These are phyloP conservation scores for Mizuhopecten yessoensis DNA, from an alignment of 1,140 invertebrate genomes.

Conservation along the genomic window DNA sequence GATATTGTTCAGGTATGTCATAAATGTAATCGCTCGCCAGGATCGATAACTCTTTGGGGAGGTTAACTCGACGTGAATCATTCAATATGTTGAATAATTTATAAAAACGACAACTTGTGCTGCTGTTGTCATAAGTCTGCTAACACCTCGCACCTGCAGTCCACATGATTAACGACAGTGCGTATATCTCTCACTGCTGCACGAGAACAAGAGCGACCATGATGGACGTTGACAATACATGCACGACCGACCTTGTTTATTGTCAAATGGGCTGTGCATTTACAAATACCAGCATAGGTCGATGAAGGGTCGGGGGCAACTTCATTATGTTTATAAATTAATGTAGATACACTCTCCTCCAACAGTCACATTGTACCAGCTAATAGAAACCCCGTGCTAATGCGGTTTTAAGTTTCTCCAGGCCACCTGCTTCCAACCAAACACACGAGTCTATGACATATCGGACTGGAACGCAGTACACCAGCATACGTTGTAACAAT, in stretches of 20 bases:
- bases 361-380: background rate
- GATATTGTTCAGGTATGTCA: background rate
- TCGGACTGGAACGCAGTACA: too few species aligned
- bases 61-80: background rate
- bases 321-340: background rate
- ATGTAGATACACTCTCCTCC: background rate
- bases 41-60: conserved; percentile 26
- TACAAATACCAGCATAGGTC: background rate
- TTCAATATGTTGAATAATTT: background rate
- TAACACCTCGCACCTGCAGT: background rate
- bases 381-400: background rate
- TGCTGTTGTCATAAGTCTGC: background rate
- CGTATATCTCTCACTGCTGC: background rate
- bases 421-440: background rate
- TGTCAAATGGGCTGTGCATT: background rate
- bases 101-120: background rate
- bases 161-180: background rate
- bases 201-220: background rate
- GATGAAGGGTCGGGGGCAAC: background rate
- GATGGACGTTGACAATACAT: background rate
- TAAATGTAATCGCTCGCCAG: background rate
- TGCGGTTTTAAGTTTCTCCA: background rate
- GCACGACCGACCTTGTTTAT: background rate
- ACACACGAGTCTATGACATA: background rate
- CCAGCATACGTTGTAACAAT: background rate